phyloP scores from a whole-genome alignment of 2,888 invertebrate genomes.

The Cosmia trapezina region DNA sequence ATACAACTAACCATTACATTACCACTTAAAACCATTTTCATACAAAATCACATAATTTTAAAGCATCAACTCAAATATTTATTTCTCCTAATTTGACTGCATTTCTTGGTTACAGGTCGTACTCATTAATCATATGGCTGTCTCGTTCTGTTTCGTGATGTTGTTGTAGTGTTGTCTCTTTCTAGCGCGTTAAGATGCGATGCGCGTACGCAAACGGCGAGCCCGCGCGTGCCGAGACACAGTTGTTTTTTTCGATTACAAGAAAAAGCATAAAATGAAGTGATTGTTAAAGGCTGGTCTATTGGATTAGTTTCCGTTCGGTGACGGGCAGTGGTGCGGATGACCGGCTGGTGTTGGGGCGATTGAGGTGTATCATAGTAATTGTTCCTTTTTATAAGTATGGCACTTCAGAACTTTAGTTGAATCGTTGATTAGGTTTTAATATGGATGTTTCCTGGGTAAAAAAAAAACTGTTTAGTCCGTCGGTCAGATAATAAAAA shows the following conservation, averaged over 20 bases:
- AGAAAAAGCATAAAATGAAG: constrained; percentile 85
- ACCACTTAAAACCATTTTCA: constrained; percentile 42
- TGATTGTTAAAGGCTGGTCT: constrained; percentile 74
- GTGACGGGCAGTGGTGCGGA: constrained; percentile 38
- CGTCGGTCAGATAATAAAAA: too few species aligned
- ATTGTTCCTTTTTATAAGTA: background rate
- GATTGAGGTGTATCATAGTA: constrained; percentile 15
- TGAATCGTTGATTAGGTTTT: background rate
- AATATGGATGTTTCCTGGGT: background rate
- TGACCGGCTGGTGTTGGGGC: constrained; percentile 26
- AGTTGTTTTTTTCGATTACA: constrained; percentile 80
- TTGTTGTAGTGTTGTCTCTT: constrained; percentile 67
- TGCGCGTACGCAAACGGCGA: constrained; percentile 79
- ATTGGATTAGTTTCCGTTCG: constrained; percentile 80
- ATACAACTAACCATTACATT: constrained; percentile 4
- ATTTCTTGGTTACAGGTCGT: constrained; percentile 84
- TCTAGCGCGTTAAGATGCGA: constrained; percentile 80
- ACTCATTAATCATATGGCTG: constrained; percentile 80
- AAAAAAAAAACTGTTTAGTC: too few species aligned
- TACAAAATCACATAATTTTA: constrained; percentile 55
- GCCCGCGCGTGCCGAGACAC: constrained; percentile 85
- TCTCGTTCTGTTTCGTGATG: constrained; percentile 67
- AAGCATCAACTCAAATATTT: constrained; percentile 80
- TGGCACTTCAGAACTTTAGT: background rate
- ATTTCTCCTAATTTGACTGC: constrained; percentile 88